Evolutionary conservation across 2,888 invertebrate genomes (phyloP), one percentile per base, ranked within the genome.

Genomic region (Uloborus plumipes): DNA sequence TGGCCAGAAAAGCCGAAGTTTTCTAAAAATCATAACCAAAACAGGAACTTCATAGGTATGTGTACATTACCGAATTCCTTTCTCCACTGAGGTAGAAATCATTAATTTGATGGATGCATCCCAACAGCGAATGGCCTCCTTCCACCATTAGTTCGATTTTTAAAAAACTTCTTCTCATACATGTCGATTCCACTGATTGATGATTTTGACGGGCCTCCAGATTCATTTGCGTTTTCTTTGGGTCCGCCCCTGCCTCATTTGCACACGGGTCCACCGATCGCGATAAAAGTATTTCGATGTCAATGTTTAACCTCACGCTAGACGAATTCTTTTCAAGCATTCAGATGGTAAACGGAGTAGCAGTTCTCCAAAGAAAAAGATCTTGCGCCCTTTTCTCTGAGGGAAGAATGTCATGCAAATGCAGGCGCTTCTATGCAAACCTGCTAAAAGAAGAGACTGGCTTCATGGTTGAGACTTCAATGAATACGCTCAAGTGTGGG

Each of bases 121-220:
- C 61, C 59, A 61, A 51, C 71, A 67, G 51, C 67, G 66, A 26
- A 66, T 26, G 22, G 51, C 66, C 51, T 51, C 50, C 18, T n/a
- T 39, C 47, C 47, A 64, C 47, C 18, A 64, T 64, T 64, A 47
- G 64, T 64, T 64, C 49, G n/a, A 9, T 47, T 64, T 47, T 47
- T 9, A 39, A 47, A 47, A 64, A 64, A 26, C 18, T 47, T 20
- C 47, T 49, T 26, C 31, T 64, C 74, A 74, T 81, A 61, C 62
- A 81, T 80, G 79, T 65, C 79, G 73, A 74, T 81, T 81, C 74
- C 69, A 70, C 74, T 81, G 80, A 81, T 81, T 81, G 80, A 81
- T 81, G 80, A 74, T 81, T 81, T 81, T 70, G 69, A 67, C 22
- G 67, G 72, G 67, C 67, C 72, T 16, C 39, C 61, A 73, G 67